Evolutionary conservation across 2,113 vertebrate species (phyloP), one percentile per base, ranked within the genome.

Genomic region (Xiphophorus hellerii): DNA sequence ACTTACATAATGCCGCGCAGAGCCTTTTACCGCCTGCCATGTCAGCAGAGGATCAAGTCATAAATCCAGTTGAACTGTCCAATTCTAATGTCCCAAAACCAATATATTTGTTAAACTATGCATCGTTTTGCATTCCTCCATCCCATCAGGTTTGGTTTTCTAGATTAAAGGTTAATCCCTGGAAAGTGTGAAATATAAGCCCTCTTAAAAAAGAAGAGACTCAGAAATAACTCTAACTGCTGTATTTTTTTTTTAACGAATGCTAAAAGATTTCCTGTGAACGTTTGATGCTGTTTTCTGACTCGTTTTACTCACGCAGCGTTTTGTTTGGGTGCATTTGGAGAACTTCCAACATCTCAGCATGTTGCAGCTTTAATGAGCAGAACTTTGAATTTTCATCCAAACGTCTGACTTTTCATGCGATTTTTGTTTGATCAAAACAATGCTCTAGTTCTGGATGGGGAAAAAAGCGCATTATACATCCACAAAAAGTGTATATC

Each of bases 31-130:
- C 54, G 39, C 27, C 48, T 65, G 22, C 28, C 42, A 27, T 39
- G 54, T 69, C 25, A 73, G 62, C 61, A 74, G 51, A 22, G 33
- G 78, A 68, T 71, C 29, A 61, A 39, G 30, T 76, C 60, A 69
- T 4, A 80, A 64, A 68, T 79, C 33, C n/a, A 28, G 42, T 30
- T 0, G 1, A 27, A 22, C 7, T 44, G 44, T 69, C 58, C 22
- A 27, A 11, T 27, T 20, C 33, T 25, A 69, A 28, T 51, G 29
- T 51, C 22, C 30, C 12, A 70, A 58, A 70, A 58, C 29, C 68
- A 54, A 54, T 58, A 33, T 15, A 58, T 54, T 29, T 54, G 14
- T 22, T 58, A 15, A 69, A 31, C 20, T 31, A 44, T 44, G 12
- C 28, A 48, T 20, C 13, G 3, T 11, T 31, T 44, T 54, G 42